A percentile compares a stretch with the other conserved stretches of the same genome.
Conservation (phyloP, 2,888 invertebrate genomes). For the Encarsia formosa region DNA sequence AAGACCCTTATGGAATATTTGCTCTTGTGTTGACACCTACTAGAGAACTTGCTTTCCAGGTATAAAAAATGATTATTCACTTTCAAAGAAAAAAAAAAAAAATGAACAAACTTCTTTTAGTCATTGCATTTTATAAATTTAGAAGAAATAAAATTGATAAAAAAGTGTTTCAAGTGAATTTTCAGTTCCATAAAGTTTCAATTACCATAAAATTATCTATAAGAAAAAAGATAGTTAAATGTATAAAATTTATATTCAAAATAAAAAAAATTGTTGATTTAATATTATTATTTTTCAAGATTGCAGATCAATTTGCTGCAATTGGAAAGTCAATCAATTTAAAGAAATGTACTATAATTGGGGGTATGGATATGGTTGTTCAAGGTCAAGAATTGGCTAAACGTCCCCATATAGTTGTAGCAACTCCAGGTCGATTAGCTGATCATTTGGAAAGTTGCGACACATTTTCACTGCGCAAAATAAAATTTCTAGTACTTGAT, state of each 20-base stretch:
- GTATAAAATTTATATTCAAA: no score
- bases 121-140: no score
- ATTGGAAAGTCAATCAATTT: slow-evolving; percentile 85
- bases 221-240: no score
- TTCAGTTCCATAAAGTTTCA: no score
- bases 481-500: slow-evolving; percentile 87
- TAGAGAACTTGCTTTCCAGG: slow-evolving; percentile 84
- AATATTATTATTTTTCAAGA: slow-evolving; percentile 54
- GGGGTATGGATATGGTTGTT: slow-evolving; percentile 87
- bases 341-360: slow-evolving; percentile 83
- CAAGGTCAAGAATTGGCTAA: slow-evolving; percentile 81
- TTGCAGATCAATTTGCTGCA: slow-evolving; percentile 91
- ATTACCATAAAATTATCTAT: no score
- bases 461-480: slow-evolving; percentile 72
- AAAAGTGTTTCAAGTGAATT: no score
- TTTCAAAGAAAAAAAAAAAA: no score
- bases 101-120: no score
- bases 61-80: no score
- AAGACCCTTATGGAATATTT: slow-evolving; percentile 95
- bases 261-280: neutral
- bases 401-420: slow-evolving; percentile 90
- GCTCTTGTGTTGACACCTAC: slow-evolving; percentile 94
- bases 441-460: slow-evolving; percentile 88
- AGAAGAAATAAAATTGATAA: no score
- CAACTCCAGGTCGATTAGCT: slow-evolving; percentile 92